Base-by-base conservation (phyloP, 2,888 invertebrate species). In the Drosophila villosipedis region DNA sequence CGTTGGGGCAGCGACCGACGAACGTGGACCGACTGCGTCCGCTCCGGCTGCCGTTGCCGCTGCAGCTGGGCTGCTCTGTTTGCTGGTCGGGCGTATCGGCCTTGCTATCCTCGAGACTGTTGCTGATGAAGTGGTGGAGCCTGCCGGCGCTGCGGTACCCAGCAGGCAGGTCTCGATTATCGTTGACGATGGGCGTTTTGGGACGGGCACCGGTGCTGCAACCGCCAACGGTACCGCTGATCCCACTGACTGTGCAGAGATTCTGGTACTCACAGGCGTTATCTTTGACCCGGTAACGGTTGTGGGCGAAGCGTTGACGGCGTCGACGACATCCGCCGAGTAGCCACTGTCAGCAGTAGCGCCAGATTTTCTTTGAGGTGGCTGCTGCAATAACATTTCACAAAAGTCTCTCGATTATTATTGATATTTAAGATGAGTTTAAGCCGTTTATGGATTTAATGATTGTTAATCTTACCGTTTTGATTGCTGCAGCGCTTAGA, bases 301-400 rank as follows among this genome's bases (percentile, higher is more conserved):
- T 83, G 70, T 77, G 78, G 54, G 90, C 81, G 60, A 84, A 84
- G n/a, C 84, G 78, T 50, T 84, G 87, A 91, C 91, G 94, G 93
- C 93, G 94, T 64, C 87, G 78, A 10, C 91, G 90, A 59, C 93
- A 93, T 55, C 93, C 93, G 83, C 92, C 89, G 82, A 93, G 81
- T 80, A 95, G 93, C 94, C 94, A 94, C 90, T 94, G 93, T 93
- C 93, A 93, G 93, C 93, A 93, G 76, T 92, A 93, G 62, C 92
- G 89, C 93, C 93, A 93, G 80, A 93, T 86, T 84, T 92, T 92
- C 67, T 88, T 91, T 53, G 89, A 89, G 73, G 88, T 80, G 76
- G 87, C 82, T 73, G 83, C 91, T 91, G 65, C 7, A 61, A 52
- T 7, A n/a, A n/a, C 10, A n/a, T 41, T n/a, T 9, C 16, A 35